Base-by-base conservation (phyloP, 2,888 invertebrate genomes). In the Stenichneumon culpator region DNA sequence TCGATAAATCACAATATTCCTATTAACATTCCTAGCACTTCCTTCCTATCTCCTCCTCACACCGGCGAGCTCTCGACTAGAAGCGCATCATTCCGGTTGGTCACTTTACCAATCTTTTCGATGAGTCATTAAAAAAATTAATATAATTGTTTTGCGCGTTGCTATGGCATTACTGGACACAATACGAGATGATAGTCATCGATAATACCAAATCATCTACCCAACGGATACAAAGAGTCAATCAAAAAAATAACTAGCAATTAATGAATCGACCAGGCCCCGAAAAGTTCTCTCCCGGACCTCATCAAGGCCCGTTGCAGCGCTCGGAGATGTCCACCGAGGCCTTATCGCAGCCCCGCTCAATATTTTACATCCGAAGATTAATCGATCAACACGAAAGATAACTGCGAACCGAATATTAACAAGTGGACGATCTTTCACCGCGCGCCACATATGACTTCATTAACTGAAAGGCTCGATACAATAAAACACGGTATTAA, bases 21-120 rank as follows among this genome's bases (percentile, higher is more conserved):
- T 92, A 93, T 93, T 93, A 93, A 93, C 92, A 93, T 93, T 93
- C 93, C 90, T 91, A 88, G 90, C 92, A 89, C 90, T 93, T 92
- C 90, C 92, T 92, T 90, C 90, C 87, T 87, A 86, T 81, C 52
- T 83, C 89, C 87, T 75, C 70, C 16, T 57, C 44, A 74, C 69
- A 28, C 22, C 16, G 39, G 25, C 47, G 57, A 73, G 79, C 87
- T 88, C 83, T 82, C 69, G 73, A 84, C 87, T 69, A 36, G 54
- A 65, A 28, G n/a, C 32, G n/a, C 32, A 32, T 36, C 65, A 54
- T 70, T 57, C 36, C 57, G 32, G 19, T 54, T 19, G 60, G 52
- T 47, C 57, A 25, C 50, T 52, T 36, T 32, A 72, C 32, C 54
- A 39, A 54, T 72, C 14, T 22, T 47, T 22, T 5, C 39, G 36